phyloP scores from a whole-genome alignment of 2,113 vertebrate species.

The Callaeas wilsoni region DNA sequence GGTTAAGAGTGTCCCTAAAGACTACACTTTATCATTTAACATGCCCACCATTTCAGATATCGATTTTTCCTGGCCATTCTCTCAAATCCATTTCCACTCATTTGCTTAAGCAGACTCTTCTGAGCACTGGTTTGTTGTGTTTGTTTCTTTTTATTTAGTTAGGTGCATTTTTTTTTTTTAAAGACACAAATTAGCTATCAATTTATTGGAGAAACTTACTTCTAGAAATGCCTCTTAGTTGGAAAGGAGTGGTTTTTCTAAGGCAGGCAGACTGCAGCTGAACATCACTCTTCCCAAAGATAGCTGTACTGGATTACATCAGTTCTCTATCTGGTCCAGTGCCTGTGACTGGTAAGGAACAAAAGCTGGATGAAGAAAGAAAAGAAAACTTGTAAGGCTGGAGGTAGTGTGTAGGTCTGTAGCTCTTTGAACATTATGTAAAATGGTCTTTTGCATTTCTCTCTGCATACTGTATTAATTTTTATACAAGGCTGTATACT shows the following conservation, averaged over 20 bases:
- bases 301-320: not conserved
- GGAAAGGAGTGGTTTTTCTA: not conserved
- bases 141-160: not conserved
- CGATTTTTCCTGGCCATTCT: not conserved
- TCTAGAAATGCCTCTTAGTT: not conserved
- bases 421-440: not conserved
- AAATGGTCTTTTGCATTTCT: not conserved
- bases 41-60: not conserved
- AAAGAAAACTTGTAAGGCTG: not conserved
- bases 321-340: not conserved
- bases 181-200: not conserved
- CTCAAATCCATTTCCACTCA: not conserved
- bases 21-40: not conserved
- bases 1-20: not conserved
- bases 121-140: not conserved
- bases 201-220: not conserved
- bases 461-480: not conserved
- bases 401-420: not conserved
- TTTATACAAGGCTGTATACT: not conserved
- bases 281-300: not conserved
- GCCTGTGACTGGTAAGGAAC: not conserved
- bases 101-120: not conserved
- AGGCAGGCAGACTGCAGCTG: not conserved
- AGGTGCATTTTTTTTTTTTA: not conserved
- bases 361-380: not conserved